These are phyloP conservation scores for Drosophila crucigera DNA, from an alignment of 2,888 invertebrate species.

Conservation along the genomic window DNA sequence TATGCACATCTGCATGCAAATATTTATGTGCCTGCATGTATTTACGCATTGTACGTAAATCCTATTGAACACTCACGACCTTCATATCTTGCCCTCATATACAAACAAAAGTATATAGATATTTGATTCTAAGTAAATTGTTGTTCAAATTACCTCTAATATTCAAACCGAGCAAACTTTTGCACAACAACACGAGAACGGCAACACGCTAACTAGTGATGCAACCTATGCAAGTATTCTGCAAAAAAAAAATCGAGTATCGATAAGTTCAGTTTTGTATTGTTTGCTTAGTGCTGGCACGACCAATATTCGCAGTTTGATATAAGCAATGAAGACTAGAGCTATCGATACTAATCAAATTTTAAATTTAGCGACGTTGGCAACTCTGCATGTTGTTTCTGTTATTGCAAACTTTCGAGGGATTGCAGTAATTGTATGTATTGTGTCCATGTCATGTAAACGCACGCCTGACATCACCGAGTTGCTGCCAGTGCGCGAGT, in stretches of 20 bases:
- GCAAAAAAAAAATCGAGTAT: slow-evolving; percentile 3
- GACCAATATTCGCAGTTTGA: background rate
- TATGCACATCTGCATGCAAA: slow-evolving; percentile 1
- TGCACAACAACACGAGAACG: slow-evolving; percentile 48
- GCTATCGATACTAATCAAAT: background rate
- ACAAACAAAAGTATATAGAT: slow-evolving; percentile 7
- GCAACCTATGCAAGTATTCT: slow-evolving; percentile 5
- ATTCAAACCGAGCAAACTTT: slow-evolving; percentile 43
- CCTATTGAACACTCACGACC: background rate
- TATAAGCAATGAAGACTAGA: background rate
- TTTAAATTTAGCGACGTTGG: slow-evolving; percentile 5
- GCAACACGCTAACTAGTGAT: slow-evolving; percentile 40
- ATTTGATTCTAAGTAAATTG: slow-evolving; percentile 12
- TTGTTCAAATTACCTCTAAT: slow-evolving; percentile 36
- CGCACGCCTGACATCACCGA: slow-evolving; percentile 59
- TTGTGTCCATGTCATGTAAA: slow-evolving; percentile 42
- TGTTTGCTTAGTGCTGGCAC: background rate
- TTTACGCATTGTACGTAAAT: slow-evolving; percentile 1
- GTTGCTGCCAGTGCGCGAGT: slow-evolving; percentile 61
- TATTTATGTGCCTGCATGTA: background rate
- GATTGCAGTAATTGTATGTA: background rate
- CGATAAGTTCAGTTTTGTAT: slow-evolving; percentile 11
- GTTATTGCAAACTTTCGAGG: slow-evolving; percentile 8
- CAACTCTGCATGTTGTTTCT: slow-evolving; percentile 37
- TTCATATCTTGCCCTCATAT: slow-evolving; percentile 9